A percentile compares a stretch with the other conserved stretches of the same genome.
phyloP scores from a whole-genome alignment of 2,888 invertebrate species.

The Eugnorisma glareosa region DNA sequence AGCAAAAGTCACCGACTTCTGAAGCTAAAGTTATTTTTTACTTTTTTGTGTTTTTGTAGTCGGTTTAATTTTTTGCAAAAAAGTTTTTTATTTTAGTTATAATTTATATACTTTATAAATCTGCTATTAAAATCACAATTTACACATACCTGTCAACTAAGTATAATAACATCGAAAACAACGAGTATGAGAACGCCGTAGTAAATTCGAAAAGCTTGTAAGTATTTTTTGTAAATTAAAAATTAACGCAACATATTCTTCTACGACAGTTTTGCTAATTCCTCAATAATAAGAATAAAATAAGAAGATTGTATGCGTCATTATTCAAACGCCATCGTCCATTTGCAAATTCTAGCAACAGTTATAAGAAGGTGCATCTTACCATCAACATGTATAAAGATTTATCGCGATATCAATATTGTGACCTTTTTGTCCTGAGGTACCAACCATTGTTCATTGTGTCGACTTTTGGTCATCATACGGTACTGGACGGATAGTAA shows the following conservation, averaged over 20 bases:
- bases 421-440: conserved; percentile 85
- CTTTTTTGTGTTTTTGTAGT: too few species aligned
- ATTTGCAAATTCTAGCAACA: neutral
- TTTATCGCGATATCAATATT: conserved; percentile 86
- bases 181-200: neutral
- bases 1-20: too few species aligned
- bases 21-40: too few species aligned
- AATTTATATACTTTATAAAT: neutral
- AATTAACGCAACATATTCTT: neutral
- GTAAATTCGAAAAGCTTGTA: neutral
- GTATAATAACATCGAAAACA: neutral
- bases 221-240: neutral
- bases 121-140: neutral
- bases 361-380: neutral
- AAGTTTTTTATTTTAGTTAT: too few species aligned
- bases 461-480: conserved; percentile 85
- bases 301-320: too few species aligned
- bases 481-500: conserved; percentile 73
- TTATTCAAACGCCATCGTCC: too few species aligned
- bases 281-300: too few species aligned
- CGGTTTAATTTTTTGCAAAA: too few species aligned
- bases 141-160: neutral
- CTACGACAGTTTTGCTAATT: neutral
- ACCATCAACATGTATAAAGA: conserved; percentile 75
- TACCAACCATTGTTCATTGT: conserved; percentile 88